Conservation (phyloP, 2,113 vertebrate genomes). For the Setophaga coronata region DNA sequence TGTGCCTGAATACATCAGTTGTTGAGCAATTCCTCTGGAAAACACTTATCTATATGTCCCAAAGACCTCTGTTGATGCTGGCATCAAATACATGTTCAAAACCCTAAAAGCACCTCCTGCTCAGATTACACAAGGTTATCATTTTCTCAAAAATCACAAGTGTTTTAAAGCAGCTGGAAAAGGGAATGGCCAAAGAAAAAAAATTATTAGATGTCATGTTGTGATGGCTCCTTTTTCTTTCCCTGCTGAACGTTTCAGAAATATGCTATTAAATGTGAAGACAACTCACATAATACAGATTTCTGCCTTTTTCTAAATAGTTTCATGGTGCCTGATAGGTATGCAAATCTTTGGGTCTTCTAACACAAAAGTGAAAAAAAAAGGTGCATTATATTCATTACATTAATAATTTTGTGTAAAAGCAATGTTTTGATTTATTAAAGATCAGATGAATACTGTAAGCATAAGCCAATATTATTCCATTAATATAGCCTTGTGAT, state of each 20-base stretch:
- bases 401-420: not conserved
- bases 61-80: not conserved
- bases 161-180: not conserved
- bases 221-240: not conserved
- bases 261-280: not conserved
- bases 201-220: not conserved
- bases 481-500: not conserved
- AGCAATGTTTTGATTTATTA: not conserved
- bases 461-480: not conserved
- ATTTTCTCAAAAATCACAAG: slow-evolving; percentile 29
- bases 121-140: slow-evolving; percentile 40
- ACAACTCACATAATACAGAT: not conserved
- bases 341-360: not conserved
- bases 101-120: not conserved
- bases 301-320: not conserved
- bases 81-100: slow-evolving; percentile 11
- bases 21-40: slow-evolving; percentile 77
- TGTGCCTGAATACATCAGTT: slow-evolving; percentile 34
- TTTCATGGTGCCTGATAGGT: not conserved
- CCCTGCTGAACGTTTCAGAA: not conserved
- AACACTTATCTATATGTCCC: slow-evolving; percentile 62
- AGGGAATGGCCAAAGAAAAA: not conserved
- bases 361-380: not conserved
- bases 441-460: not conserved
- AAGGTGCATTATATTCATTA: not conserved